These are phyloP conservation scores for Climacteris rufus DNA, from an alignment of 2,113 vertebrate species.

Conservation along the genomic window DNA sequence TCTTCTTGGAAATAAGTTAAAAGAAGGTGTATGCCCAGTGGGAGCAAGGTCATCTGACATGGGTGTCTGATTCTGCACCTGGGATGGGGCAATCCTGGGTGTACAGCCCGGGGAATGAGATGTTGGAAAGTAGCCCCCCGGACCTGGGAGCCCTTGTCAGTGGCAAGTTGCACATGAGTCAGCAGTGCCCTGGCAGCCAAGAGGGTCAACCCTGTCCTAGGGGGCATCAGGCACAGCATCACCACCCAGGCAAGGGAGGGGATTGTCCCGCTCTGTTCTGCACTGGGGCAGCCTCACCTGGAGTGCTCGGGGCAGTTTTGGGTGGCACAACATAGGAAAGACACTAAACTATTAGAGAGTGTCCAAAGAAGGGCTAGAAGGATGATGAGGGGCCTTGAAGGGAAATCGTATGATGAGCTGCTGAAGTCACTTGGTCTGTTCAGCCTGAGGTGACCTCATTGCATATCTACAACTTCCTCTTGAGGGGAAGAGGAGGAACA, in stretches of 20 bases:
- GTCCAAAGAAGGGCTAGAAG: background rate
- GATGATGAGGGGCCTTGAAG: background rate
- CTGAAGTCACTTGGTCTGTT: background rate
- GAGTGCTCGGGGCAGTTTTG: accelerated
- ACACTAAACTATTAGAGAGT: accelerated
- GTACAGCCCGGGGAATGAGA: background rate
- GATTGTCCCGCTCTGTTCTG: background rate
- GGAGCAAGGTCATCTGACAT: background rate
- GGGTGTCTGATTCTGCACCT: background rate
- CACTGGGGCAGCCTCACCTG: accelerated
- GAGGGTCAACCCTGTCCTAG: background rate
- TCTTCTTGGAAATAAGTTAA: background rate
- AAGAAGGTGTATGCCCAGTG: too few relatives aligned
- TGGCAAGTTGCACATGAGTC: accelerated
- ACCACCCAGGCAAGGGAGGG: accelerated
- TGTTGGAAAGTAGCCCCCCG: background rate
- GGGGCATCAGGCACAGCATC: background rate
- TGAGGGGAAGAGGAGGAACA: accelerated
- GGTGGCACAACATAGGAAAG: background rate
- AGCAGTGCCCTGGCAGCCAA: background rate
- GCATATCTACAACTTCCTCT: accelerated
- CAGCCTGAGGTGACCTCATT: background rate
- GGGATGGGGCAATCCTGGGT: background rate
- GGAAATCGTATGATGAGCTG: accelerated
- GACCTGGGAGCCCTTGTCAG: accelerated